A percentile compares a stretch with the other conserved stretches of the same genome.
Conservation (phyloP, 2,797 vertebrate species). For the Cottoperca gobio region DNA sequence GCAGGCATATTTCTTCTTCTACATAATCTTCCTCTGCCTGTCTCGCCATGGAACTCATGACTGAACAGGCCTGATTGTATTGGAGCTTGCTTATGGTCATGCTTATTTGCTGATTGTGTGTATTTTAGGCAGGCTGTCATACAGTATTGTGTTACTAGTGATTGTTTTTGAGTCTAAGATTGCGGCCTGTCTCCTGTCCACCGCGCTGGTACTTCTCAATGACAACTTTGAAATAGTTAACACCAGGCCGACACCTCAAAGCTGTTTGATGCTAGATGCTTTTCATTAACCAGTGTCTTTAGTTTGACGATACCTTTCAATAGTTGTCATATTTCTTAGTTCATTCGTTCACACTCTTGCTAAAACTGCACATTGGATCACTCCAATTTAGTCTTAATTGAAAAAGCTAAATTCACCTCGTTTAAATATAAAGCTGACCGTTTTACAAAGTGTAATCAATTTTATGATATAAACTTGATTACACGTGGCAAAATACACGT, state of each 20-base stretch:
- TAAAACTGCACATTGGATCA: neutral
- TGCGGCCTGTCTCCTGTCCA: constrained; percentile 26
- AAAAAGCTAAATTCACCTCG: neutral
- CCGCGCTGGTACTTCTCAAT: constrained; percentile 16
- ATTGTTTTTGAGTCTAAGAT: constrained; percentile 49
- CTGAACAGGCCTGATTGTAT: constrained; percentile 71
- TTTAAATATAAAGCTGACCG: neutral
- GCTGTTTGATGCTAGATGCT: neutral
- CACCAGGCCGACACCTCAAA: neutral
- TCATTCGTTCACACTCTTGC: neutral
- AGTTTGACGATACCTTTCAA: neutral
- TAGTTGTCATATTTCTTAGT: neutral
- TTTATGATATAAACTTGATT: neutral
- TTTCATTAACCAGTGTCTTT: neutral
- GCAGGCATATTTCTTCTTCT: constrained; percentile 79
- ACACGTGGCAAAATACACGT: neutral
- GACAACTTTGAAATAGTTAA: constrained; percentile 29
- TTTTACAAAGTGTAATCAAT: neutral
- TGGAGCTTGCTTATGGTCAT: constrained; percentile 51
- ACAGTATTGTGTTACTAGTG: constrained; percentile 54
- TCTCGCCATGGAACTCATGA: constrained; percentile 63
- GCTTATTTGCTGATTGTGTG: constrained; percentile 71
- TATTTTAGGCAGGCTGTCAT: constrained; percentile 45
- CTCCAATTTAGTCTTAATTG: neutral
- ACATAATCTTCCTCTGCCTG: constrained; percentile 72